Base-by-base conservation (phyloP, 2,113 vertebrate species). In the Thamnaconus septentrionalis region DNA sequence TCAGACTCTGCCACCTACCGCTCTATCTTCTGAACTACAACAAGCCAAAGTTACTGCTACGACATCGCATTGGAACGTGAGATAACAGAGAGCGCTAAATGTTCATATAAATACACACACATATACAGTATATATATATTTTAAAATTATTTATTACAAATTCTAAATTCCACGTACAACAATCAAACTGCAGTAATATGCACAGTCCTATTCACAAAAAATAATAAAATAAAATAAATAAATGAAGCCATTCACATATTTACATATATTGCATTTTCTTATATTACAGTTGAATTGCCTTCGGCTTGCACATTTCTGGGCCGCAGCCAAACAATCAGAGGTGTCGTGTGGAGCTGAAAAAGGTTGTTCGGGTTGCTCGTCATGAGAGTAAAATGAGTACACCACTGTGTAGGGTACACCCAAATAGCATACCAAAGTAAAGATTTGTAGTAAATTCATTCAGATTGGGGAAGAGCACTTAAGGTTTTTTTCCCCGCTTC, bases 391-490 rank as follows among this genome's bases (percentile, higher is more conserved):
- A 31, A 3, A 53, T 53, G 7, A 53, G 5, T 18, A 7, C 5
- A 50, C 1, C 4, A 31, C 7, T 53, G 12, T 12, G 48, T 31
- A 31, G 18, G 18, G 18, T 31, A 64, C 4, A 31, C 57, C 49
- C 7, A 66, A 8, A 59, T 49, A 52, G 73, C 64, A 68, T 4
- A 63, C 9, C 57, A 71, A 73, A 78, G 71, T 62, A 76, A 54
- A 74, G 6, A 63, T 64, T 42, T 60, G 8, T 64, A 49, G 9
- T 40, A 53, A 51, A 71, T 51, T 10, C 12, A 80, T 67, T 62
- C 64, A 51, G 8, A 31, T 50, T 52, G 52, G 61, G 7, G 74
- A 88, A 90, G 84, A 86, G 84, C 83, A 89, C 85, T 87, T 91
- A 47, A 75, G 81, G 81, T 50, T 73, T 82, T 47, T 44, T 69